Percentiles rank a stretch among this genome's conserved stretches.
These are phyloP conservation scores for Pangasius macronema DNA, from an alignment of 2,797 vertebrate genomes.

Conservation along the genomic window DNA sequence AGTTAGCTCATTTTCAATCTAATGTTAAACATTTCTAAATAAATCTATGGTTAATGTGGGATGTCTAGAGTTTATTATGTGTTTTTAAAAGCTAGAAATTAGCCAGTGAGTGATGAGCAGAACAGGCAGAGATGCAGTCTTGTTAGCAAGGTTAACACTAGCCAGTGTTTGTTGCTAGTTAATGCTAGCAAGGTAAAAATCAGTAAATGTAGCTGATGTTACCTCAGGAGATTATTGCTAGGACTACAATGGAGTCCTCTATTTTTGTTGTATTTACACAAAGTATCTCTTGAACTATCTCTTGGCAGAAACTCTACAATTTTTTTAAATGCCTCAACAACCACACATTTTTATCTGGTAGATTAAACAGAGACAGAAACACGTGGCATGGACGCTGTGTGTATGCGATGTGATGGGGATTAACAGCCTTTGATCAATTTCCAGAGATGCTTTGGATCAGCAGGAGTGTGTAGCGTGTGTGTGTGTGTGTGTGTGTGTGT, in stretches of 20 bases:
- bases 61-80: neutral
- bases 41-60: neutral
- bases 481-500: neutral
- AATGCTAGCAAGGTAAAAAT: neutral
- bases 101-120: neutral
- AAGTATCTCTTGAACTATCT: too few relatives aligned
- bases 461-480: neutral
- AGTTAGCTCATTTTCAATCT: neutral
- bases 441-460: conserved; percentile 5
- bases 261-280: too few relatives aligned
- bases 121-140: neutral
- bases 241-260: too few relatives aligned
- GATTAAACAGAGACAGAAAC: neutral
- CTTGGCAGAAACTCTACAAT: too few relatives aligned
- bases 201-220: neutral
- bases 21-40: neutral
- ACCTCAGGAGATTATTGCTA: neutral
- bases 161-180: neutral
- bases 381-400: neutral
- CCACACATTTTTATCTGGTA: neutral
- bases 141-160: neutral
- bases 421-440: conserved; percentile 5
- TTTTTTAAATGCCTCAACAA: neutral
- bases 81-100: neutral
- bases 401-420: neutral